Conservation (phyloP, 2,797 vertebrate genomes). For the Serranus cabrilla region DNA sequence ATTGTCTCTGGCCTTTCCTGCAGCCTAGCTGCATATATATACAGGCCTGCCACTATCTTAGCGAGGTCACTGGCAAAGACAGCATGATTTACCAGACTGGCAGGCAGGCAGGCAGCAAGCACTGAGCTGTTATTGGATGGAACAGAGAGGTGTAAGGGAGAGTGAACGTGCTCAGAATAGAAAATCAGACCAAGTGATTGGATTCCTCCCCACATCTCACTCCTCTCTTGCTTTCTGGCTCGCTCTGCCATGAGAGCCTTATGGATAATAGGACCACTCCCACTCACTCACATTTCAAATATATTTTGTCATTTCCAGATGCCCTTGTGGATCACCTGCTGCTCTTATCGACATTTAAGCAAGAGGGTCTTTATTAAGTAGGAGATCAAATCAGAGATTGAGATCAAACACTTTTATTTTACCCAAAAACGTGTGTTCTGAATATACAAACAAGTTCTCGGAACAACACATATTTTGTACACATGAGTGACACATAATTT, state of each 20-base stretch:
- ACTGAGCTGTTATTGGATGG: conserved; percentile 79
- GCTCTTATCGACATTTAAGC: conserved; percentile 28
- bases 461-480: not conserved
- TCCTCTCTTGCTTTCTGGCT: conserved; percentile 64
- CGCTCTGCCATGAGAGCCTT: conserved; percentile 60
- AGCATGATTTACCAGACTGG: conserved; percentile 81
- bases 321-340: conserved; percentile 52
- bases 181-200: conserved; percentile 80
- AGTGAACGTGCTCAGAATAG: conserved; percentile 81
- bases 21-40: conserved; percentile 61
- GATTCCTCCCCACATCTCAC: conserved; percentile 78
- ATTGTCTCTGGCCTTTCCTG: conserved; percentile 73
- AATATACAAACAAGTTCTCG: conserved; percentile 6
- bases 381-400: conserved; percentile 4
- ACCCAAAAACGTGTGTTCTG: conserved; percentile 2
- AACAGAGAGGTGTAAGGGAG: conserved; percentile 79
- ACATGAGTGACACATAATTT: conserved; percentile 19
- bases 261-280: conserved; percentile 74
- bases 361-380: not conserved
- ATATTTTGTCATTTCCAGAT: conserved; percentile 63
- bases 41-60: conserved; percentile 70
- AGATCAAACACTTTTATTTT: conserved; percentile 5
- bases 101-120: conserved; percentile 75
- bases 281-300: conserved; percentile 72
- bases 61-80: conserved; percentile 80